Conservation (phyloP, 1,140 invertebrate genomes). For the Zaprionus capensis region DNA sequence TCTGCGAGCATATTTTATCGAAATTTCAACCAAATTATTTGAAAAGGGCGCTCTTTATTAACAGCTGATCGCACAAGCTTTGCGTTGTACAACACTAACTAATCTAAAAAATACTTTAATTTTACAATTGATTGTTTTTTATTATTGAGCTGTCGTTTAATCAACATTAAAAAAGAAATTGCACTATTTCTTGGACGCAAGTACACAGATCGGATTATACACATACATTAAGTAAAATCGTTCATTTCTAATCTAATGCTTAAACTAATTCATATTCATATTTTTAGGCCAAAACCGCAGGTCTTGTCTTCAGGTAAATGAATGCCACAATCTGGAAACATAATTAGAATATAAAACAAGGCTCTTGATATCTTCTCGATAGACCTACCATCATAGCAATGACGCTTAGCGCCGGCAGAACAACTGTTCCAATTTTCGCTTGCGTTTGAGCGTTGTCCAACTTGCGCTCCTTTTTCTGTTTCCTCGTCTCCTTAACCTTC, state of each 20-base stretch:
- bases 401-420: slow-evolving; percentile 69
- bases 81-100: slow-evolving; percentile 17
- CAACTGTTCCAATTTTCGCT: slow-evolving; percentile 71
- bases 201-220: background rate
- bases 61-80: background rate
- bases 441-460: slow-evolving; percentile 73
- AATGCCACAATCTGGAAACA: slow-evolving; percentile 59
- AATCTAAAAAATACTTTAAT: background rate
- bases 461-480: slow-evolving; percentile 81
- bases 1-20: background rate
- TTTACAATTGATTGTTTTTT: background rate
- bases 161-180: slow-evolving; percentile 29
- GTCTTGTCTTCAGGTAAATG: slow-evolving; percentile 77
- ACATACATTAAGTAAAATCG: slow-evolving; percentile 18
- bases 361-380: background rate
- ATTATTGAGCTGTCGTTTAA: slow-evolving; percentile 5
- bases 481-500: slow-evolving; percentile 80
- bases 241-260: slow-evolving; percentile 15
- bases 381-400: slow-evolving; percentile 50
- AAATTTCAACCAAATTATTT: background rate
- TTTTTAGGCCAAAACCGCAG: slow-evolving; percentile 52
- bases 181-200: slow-evolving; percentile 31
- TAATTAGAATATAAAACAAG: background rate
- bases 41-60: background rate
- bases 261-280: background rate